Base-by-base conservation (phyloP, 2,888 invertebrate genomes). In the Danaus chrysippus region DNA sequence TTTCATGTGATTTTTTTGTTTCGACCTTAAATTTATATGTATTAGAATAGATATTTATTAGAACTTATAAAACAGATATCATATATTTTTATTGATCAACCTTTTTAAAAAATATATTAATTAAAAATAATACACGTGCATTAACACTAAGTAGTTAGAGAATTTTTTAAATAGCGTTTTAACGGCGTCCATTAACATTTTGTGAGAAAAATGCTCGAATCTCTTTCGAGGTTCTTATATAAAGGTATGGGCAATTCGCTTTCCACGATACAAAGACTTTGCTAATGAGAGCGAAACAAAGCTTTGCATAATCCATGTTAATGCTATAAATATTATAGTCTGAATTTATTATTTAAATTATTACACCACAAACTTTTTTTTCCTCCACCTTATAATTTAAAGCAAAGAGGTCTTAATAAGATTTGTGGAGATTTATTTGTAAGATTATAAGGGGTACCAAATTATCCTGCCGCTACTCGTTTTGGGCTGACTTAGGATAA, bases 1-100 rank as follows among this genome's bases (percentile, higher is more conserved):
- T 69, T 66, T 67, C 64, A 68, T 61, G 61, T 65, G 70, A 34
- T 73, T 73, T 73, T 73, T 75, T 74, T 76, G 73, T 73, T 75
- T 64, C 41, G 63, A 69, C 71, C 70, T 69, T 17, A 17, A 17
- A 17, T 10, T 49, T 12, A 49, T 17, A 13, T 17, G 17, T 10
- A 9, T 10, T 49, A 17, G 10, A 49, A 17, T 49, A 49, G 12
- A 46, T 46, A 46, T 46, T 46, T 49, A 49, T 49, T 49, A 49
- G 17, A 49, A 17, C 6, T 34, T 6, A 34, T 34, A 49, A 15
- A 13, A 46, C 2, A 13, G 12, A 12, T 44, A 49, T 10, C 17
- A 17, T 17, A 8, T 49, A 49, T 49, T 49, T 17, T 17, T 17
- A 17, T 10, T 9, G 10, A 17, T n/a, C 13, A 13, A 46, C 15